Conservation (phyloP, 1,140 invertebrate genomes). For the Maconellicoccus hirsutus region DNA sequence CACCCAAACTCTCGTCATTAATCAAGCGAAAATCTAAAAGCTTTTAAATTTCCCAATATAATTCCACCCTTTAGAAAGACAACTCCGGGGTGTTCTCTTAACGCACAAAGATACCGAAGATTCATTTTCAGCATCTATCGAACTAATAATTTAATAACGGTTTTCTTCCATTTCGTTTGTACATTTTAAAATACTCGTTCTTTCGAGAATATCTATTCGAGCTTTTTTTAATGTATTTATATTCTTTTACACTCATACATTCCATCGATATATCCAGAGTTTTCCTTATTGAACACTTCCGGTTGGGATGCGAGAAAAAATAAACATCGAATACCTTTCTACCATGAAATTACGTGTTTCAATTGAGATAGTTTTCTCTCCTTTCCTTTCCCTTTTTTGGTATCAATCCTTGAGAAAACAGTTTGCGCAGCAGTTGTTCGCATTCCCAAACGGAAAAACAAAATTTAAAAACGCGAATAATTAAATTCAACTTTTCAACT, state of each 20-base stretch:
- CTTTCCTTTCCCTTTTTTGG: no score
- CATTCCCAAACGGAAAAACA: neutral
- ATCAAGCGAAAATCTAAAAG: neutral
- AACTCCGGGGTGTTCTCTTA: neutral
- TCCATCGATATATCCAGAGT: no score
- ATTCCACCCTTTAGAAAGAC: neutral
- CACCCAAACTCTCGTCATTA: neutral
- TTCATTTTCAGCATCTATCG: neutral
- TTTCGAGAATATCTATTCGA: no score
- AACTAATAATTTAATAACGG: conserved; percentile 3
- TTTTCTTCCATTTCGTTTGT: neutral
- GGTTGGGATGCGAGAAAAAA: no score
- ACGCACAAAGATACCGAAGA: neutral
- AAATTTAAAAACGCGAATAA: neutral
- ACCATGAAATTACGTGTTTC: no score
- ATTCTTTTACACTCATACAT: no score
- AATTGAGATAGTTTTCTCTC: no score
- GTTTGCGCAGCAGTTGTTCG: neutral
- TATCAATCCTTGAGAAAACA: no score
- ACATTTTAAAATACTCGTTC: no score
- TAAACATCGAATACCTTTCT: no score
- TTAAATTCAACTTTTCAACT: neutral
- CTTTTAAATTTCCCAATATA: neutral
- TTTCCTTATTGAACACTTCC: no score
- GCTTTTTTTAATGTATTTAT: no score